These are phyloP conservation scores for Prionailurus viverrinus DNA, from an alignment of 2,113 vertebrate species.

Conservation along the genomic window DNA sequence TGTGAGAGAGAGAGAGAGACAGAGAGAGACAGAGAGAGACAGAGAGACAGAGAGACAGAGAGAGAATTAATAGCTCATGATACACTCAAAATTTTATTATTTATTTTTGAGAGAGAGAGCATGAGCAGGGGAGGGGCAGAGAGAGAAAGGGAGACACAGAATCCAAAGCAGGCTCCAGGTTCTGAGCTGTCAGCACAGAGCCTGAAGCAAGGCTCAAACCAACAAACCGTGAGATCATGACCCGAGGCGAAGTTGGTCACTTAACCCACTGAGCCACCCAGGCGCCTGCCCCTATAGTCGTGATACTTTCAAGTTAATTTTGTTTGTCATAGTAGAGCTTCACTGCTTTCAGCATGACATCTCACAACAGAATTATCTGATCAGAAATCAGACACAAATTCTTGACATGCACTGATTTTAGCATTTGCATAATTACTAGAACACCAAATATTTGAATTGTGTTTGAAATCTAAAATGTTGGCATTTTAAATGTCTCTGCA, in stretches of 20 bases:
- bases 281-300: neutral
- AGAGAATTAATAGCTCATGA: neutral
- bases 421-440: conserved; percentile 29
- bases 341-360: neutral
- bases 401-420: conserved; percentile 26
- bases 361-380: neutral
- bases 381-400: neutral
- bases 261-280: too few relatives aligned
- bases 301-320: conserved; percentile 34
- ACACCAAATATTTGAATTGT: conserved; percentile 2
- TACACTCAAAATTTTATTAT: neutral
- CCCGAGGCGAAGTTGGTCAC: too few relatives aligned
- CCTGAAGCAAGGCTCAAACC: too few relatives aligned
- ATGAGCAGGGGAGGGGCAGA: too few relatives aligned
- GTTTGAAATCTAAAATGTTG: conserved; percentile 34
- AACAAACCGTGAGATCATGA: too few relatives aligned
- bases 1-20: neutral
- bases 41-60: too few relatives aligned
- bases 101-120: too few relatives aligned
- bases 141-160: too few relatives aligned
- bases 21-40: neutral
- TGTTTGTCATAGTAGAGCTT: neutral
- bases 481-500: neutral
- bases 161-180: too few relatives aligned
- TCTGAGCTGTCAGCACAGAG: too few relatives aligned